Evolutionary conservation across 2,888 invertebrate species (phyloP).

Genomic region (Drosophila mercatorum): DNA sequence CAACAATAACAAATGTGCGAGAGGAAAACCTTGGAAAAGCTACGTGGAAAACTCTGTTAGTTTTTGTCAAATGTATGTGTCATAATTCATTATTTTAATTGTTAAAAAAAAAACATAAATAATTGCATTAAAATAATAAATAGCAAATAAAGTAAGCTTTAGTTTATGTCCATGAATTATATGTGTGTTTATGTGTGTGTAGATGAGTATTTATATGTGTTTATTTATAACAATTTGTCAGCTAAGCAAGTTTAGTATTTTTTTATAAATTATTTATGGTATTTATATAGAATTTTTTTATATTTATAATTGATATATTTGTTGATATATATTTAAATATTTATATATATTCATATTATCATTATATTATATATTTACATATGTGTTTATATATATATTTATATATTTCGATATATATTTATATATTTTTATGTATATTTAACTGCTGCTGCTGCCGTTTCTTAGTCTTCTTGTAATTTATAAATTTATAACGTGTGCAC

Average conservation of each 20-base stretch:
- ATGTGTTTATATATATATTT: no score
- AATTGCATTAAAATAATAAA: conserved; percentile 6
- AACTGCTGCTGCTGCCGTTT: background rate
- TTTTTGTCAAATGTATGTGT: conserved; percentile 29
- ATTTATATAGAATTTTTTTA: conserved; percentile 4
- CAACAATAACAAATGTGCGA: conserved; percentile 23
- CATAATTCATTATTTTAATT: conserved; percentile 67
- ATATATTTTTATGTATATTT: background rate
- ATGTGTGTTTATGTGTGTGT: background rate
- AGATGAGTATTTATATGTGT: background rate
- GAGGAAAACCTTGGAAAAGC: conserved; percentile 47
- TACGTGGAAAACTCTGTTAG: conserved; percentile 41
- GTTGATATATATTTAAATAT: background rate
- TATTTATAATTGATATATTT: no score
- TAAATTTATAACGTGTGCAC: conserved; percentile 81
- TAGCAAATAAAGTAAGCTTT: background rate
- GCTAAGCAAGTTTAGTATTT: background rate
- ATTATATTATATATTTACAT: background rate
- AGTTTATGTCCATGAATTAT: background rate
- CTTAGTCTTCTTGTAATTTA: conserved; percentile 78
- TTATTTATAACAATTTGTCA: background rate
- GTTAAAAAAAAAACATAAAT: background rate
- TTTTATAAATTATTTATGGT: conserved; percentile 3
- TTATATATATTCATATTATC: conserved; percentile 12
- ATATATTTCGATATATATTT: background rate